Evolutionary conservation across 2,888 invertebrate species (phyloP).

Genomic region (Crossocerus cetratus): DNA sequence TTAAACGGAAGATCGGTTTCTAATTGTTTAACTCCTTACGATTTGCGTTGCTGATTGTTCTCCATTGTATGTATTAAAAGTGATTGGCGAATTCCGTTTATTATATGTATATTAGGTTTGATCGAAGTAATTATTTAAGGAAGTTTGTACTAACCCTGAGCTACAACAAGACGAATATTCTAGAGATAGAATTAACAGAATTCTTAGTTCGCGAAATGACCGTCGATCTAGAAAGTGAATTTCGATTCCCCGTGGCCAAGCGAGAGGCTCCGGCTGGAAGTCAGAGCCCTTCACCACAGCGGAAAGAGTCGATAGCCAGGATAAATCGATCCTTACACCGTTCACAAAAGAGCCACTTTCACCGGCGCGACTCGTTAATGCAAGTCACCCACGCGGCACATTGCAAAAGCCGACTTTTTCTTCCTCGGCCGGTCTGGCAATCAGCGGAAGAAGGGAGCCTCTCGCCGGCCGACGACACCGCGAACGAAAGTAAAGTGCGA

Average conservation of each 20-base stretch:
- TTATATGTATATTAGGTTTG: no score
- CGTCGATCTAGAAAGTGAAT: background rate
- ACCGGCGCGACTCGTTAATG: slow-evolving; percentile 30
- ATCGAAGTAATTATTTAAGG: no score
- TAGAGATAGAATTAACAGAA: no score
- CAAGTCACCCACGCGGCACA: slow-evolving; percentile 52
- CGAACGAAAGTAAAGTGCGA: slow-evolving; percentile 35
- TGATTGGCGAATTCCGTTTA: no score
- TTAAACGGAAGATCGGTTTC: no score
- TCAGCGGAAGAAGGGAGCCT: background rate
- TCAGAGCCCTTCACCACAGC: slow-evolving; percentile 30
- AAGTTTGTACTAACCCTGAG: no score
- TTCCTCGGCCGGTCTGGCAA: slow-evolving; percentile 7
- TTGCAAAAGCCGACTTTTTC: slow-evolving; percentile 23
- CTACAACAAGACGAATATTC: no score
- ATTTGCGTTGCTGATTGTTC: no score
- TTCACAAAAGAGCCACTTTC: slow-evolving; percentile 49
- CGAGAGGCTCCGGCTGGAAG: background rate
- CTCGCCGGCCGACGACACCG: slow-evolving; percentile 9
- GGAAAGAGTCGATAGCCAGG: slow-evolving; percentile 17
- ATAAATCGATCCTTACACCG: slow-evolving; percentile 47
- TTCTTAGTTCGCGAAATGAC: no score
- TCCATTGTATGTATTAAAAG: no score
- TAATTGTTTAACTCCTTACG: no score
- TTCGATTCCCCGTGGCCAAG: slow-evolving; percentile 32